phyloP scores from a whole-genome alignment of 2,888 invertebrate genomes.

The Mythimna loreyi region DNA sequence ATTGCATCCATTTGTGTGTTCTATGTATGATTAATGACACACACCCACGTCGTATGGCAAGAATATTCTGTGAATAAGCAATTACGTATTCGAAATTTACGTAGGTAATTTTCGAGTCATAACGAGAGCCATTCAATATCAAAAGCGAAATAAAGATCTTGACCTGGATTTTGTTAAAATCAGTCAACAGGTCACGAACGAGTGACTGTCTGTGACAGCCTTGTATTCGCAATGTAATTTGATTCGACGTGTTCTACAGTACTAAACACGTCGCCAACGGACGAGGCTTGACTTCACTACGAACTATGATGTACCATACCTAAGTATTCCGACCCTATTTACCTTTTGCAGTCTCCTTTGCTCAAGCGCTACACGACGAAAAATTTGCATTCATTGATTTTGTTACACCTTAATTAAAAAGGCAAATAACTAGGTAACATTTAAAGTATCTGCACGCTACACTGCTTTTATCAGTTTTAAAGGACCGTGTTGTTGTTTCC shows the following conservation, averaged over 20 bases:
- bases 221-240: constrained; percentile 81
- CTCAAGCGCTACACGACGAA: background rate
- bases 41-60: constrained; percentile 15
- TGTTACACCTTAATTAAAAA: background rate
- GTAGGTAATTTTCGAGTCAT: constrained; percentile 62
- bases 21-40: constrained; percentile 17
- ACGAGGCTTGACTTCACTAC: constrained; percentile 55
- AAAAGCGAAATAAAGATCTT: constrained; percentile 87
- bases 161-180: constrained; percentile 87
- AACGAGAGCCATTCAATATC: constrained; percentile 78
- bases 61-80: constrained; percentile 49
- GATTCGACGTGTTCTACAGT: constrained; percentile 79
- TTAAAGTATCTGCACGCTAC: background rate
- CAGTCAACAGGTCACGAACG: constrained; percentile 90
- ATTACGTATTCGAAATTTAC: constrained; percentile 51
- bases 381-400: background rate
- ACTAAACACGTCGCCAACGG: constrained; percentile 71
- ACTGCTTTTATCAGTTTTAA: constrained; percentile 3
- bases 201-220: constrained; percentile 87
- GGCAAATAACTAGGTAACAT: background rate
- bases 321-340: background rate
- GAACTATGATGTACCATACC: constrained; percentile 27
- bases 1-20: constrained; percentile 30
- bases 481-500: background rate
- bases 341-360: background rate